Evolutionary conservation across 2,113 vertebrate genomes (phyloP).

Genomic region (Ailurus styani): DNA sequence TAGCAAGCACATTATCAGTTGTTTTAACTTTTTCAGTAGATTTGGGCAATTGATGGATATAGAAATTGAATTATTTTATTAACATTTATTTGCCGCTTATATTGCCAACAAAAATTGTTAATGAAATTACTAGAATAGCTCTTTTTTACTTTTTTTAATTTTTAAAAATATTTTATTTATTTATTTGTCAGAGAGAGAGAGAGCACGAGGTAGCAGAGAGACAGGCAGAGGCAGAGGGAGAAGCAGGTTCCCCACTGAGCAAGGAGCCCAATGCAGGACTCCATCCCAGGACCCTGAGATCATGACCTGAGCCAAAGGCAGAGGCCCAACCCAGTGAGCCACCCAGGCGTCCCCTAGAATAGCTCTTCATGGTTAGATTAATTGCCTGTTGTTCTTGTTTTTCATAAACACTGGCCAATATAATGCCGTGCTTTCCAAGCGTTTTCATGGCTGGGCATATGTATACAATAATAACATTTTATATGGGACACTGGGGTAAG

Average conservation of each 20-base stretch:
- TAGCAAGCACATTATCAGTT: background rate
- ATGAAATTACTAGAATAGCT: background rate
- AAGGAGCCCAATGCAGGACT: too few relatives aligned
- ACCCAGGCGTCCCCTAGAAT: too few relatives aligned
- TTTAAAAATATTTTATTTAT: too few relatives aligned
- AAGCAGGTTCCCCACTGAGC: too few relatives aligned
- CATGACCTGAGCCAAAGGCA: too few relatives aligned
- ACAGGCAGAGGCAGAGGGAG: too few relatives aligned
- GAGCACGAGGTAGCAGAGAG: too few relatives aligned
- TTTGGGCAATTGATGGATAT: background rate
- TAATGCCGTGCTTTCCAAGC: background rate
- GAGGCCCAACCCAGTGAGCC: too few relatives aligned
- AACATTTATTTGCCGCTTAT: background rate
- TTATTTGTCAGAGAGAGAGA: too few relatives aligned
- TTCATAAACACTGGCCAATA: background rate
- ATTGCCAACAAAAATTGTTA: background rate
- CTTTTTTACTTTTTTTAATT: too few relatives aligned
- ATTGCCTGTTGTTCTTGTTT: background rate
- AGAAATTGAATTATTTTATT: background rate
- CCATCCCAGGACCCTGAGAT: too few relatives aligned
- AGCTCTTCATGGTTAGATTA: background rate
- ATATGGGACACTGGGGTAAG: background rate
- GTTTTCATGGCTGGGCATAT: background rate
- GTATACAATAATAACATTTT: background rate
- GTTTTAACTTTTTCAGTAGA: background rate